Evolutionary conservation across 2,113 vertebrate species (phyloP).

Genomic region (Phocoena sinus): DNA sequence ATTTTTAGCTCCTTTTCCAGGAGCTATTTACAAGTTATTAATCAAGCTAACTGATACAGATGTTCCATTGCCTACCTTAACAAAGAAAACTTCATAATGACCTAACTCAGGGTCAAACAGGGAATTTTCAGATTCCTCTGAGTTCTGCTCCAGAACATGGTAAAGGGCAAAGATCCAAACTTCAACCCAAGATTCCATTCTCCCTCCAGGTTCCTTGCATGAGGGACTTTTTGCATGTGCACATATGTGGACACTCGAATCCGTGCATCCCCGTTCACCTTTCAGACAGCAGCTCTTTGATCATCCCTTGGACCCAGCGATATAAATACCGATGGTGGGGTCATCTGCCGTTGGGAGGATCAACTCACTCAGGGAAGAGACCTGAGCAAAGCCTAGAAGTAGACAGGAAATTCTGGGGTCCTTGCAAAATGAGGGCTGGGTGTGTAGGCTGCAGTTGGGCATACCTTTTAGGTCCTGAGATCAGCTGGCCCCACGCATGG

Average conservation of each 20-base stretch:
- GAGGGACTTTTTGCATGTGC: background rate
- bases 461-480: background rate
- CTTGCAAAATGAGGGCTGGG: background rate
- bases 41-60: background rate
- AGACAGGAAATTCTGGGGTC: background rate
- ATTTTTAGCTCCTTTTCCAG: background rate
- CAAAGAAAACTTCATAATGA: background rate
- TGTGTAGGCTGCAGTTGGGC: background rate
- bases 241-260: background rate
- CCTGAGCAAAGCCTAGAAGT: background rate
- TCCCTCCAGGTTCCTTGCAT: background rate
- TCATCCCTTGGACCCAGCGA: background rate
- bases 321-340: background rate
- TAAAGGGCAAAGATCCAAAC: background rate
- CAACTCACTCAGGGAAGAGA: background rate
- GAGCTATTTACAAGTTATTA: background rate
- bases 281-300: background rate
- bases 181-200: background rate
- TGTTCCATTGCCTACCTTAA: background rate
- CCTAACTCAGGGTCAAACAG: background rate
- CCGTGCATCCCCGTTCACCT: accelerated
- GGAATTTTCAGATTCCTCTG: background rate
- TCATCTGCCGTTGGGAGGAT: background rate
- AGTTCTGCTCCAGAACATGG: background rate
- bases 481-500: background rate